These are phyloP conservation scores for Tipula vernalis DNA, from an alignment of 2,888 invertebrate genomes.

Conservation along the genomic window DNA sequence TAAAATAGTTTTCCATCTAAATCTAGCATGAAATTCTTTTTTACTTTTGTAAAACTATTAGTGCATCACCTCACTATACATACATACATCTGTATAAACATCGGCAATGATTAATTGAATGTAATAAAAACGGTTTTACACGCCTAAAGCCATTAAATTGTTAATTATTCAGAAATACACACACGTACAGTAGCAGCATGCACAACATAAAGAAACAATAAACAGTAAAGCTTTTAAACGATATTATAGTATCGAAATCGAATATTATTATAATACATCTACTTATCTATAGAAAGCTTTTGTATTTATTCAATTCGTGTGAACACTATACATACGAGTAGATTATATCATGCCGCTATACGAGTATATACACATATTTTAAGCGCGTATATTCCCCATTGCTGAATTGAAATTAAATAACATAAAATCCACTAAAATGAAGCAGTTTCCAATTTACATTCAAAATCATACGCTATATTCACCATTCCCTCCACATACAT, in stretches of 20 bases:
- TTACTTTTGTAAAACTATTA: neutral
- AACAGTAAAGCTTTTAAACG: neutral
- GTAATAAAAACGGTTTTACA: neutral
- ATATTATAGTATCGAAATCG: neutral
- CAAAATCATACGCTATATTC: neutral
- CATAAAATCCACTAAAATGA: neutral
- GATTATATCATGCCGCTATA: neutral
- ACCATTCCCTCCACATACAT: too few species aligned
- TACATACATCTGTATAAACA: too few species aligned
- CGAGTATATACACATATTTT: neutral
- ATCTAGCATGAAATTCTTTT: neutral
- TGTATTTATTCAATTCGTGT: neutral
- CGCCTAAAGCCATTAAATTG: neutral
- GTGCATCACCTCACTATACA: neutral
- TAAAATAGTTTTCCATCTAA: neutral
- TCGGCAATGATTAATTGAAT: neutral
- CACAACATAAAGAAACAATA: neutral
- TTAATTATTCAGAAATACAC: neutral
- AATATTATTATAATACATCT: neutral
- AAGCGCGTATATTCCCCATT: neutral
- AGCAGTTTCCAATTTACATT: conserved; percentile 4
- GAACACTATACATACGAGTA: neutral
- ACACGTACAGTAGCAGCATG: neutral
- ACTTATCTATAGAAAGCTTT: neutral
- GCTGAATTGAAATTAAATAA: neutral